Conservation (phyloP, 2,888 invertebrate genomes). For the Dugesia japonica region DNA sequence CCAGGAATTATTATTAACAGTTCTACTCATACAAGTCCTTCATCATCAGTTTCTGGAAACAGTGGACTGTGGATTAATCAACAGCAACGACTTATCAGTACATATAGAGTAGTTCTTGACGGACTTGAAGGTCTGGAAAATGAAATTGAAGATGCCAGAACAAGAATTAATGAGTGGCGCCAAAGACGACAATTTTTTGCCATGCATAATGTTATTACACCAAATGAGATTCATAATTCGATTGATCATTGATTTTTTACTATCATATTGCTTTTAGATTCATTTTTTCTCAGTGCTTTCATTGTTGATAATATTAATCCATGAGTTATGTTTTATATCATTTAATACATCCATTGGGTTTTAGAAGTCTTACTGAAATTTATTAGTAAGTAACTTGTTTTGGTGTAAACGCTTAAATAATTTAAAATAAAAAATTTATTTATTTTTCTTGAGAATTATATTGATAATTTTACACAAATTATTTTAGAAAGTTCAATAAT, state of each 20-base stretch:
- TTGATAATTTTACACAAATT: too few species aligned
- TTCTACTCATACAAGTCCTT: neutral
- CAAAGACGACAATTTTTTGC: neutral
- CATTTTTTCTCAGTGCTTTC: neutral
- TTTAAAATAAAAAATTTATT: too few species aligned
- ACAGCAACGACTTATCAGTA: slow-evolving; percentile 22
- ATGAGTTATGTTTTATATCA: too few species aligned
- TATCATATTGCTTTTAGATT: neutral
- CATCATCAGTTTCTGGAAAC: neutral
- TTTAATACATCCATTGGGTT: too few species aligned
- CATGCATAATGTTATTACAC: neutral
- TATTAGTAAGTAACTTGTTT: too few species aligned
- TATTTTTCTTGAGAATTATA: too few species aligned
- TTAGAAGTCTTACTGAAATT: too few species aligned
- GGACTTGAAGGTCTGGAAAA: slow-evolving; percentile 22
- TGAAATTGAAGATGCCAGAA: slow-evolving; percentile 26
- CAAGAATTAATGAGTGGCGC: slow-evolving; percentile 23
- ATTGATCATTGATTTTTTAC: neutral
- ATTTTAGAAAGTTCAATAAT: too few species aligned
- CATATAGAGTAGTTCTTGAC: slow-evolving; percentile 1
- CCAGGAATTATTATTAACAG: neutral
- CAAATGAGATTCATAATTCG: neutral
- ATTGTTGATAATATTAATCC: neutral
- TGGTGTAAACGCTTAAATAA: too few species aligned
- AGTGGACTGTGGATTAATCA: slow-evolving; percentile 17